Base-by-base conservation (phyloP, 2,113 vertebrate genomes). In the Capricornis sumatraensis region DNA sequence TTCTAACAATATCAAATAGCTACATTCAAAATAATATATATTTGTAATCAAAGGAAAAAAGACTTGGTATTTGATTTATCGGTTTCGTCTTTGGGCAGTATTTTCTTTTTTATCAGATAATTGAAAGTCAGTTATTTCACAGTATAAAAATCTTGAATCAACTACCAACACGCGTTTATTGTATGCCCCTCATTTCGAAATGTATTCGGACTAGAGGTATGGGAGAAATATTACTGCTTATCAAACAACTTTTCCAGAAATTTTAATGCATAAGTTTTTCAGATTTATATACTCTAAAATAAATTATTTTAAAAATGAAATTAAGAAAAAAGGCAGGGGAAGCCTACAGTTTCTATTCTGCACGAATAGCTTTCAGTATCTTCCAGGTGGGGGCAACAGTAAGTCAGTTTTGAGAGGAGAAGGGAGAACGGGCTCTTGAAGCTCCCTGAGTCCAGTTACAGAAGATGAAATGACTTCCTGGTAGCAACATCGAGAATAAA, bases 371-470 rank as follows among this genome's bases (percentile, higher is more conserved):
- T 98, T 97, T 98, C 62, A 76, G n/a, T 94, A 94, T 98, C 98
- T 98, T 99, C 98, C 99, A 99, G 98, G 98, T 84, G 98, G 98
- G 98, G 98, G 98, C 98, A 99, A 99, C 98, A 98, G 98, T 96
- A 43, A 98, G 97, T 98, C 98, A 98, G 95, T 97, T 98, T 98
- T 97, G 96, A 97, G 60, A 81, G 13, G 58, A 95, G n/a, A 92
- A 67, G 87, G 47, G 87, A 95, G 87, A 86, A 58, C 60, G 11
- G 84, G 94, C 60, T 96, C 52, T 81, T 79, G 47, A 93, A 87
- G 87, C 89, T 96, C 95, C 97, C 94, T 93, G 93, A 98, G 96
- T 97, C 97, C 96, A 87, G 91, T 96, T 89, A 76, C 84, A 91
- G 95, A 94, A 96, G 92, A 94, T 58, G 92, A 94, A 93, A 91